phyloP scores from a whole-genome alignment of 2,113 vertebrate species.

The Hippoglossus stenolepis region DNA sequence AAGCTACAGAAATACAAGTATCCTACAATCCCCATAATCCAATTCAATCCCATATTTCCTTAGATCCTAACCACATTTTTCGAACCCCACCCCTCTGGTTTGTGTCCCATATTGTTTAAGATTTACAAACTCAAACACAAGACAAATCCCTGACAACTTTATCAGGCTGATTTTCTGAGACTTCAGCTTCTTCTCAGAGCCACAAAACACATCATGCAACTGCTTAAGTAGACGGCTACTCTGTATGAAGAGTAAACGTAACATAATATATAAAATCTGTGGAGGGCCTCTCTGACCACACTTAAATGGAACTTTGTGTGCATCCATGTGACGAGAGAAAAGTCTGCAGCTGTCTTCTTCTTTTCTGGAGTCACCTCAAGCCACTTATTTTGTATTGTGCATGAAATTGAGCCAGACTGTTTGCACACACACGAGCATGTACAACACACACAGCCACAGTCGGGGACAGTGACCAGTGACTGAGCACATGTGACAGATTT shows the following conservation, averaged over 20 bases:
- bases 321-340: neutral
- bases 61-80: no score
- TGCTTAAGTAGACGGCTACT: neutral
- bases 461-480: constrained; percentile 39
- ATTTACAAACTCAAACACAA: neutral
- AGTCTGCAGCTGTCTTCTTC: neutral
- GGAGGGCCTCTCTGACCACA: neutral
- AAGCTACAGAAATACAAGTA: no score
- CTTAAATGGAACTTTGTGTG: neutral
- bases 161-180: neutral
- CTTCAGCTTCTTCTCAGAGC: neutral
- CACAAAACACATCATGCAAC: neutral
- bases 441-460: neutral
- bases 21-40: neutral
- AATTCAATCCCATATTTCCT: neutral
- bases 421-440: neutral
- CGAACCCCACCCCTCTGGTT: no score
- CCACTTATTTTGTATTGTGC: neutral
- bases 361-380: neutral
- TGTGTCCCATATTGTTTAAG: neutral
- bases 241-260: neutral
- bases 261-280: neutral
- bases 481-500: constrained; percentile 33
- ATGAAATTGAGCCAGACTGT: neutral
- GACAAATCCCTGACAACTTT: neutral